A percentile compares a stretch with the other conserved stretches of the same genome.
Evolutionary conservation across 30 jellyfish, hydroid and myxozoan species (phyloP).

Genomic region (Nemopilema nomurai): DNA sequence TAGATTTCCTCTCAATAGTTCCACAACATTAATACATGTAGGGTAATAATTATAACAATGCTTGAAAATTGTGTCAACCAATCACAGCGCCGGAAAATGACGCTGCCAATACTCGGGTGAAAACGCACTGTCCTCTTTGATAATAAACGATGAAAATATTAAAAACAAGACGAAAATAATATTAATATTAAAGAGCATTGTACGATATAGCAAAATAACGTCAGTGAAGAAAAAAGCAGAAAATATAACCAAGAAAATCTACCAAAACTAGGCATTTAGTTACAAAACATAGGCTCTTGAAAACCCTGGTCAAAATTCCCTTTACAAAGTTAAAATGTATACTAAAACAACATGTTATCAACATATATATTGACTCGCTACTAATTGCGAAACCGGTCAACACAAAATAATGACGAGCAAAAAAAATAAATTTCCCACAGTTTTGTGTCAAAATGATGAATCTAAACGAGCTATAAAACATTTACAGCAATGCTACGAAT

Average conservation of each 20-base stretch:
- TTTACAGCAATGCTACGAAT: conserved; percentile 60
- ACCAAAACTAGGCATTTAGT: conserved; percentile 86
- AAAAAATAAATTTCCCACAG: conserved; percentile 66
- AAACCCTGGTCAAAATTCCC: conserved; percentile 97
- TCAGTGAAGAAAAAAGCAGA: conserved; percentile 61
- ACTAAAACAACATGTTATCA: conserved; percentile 70
- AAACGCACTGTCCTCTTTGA: conserved; percentile 63
- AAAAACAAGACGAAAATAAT: conserved; percentile 76
- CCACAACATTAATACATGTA: conserved; percentile 38
- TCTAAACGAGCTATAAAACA: conserved; percentile 69
- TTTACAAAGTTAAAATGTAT: conserved; percentile 81
- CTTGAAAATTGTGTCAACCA: conserved; percentile 69
- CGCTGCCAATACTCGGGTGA: conserved; percentile 58
- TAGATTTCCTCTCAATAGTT: conserved; percentile 33
- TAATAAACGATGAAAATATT: conserved; percentile 56
- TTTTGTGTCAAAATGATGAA: conserved; percentile 45
- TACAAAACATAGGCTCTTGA: conserved; percentile 94
- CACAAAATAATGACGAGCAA: conserved; percentile 61
- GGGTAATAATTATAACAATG: conserved; percentile 52
- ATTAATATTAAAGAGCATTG: conserved; percentile 62
- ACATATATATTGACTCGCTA: conserved; percentile 58
- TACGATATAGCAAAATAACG: conserved; percentile 72
- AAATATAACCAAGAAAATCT: conserved; percentile 80
- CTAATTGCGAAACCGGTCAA: conserved; percentile 55
- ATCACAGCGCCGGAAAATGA: conserved; percentile 63